Evolutionary conservation across 1,140 invertebrate genomes (phyloP).

Genomic region (Conus betulinus): DNA sequence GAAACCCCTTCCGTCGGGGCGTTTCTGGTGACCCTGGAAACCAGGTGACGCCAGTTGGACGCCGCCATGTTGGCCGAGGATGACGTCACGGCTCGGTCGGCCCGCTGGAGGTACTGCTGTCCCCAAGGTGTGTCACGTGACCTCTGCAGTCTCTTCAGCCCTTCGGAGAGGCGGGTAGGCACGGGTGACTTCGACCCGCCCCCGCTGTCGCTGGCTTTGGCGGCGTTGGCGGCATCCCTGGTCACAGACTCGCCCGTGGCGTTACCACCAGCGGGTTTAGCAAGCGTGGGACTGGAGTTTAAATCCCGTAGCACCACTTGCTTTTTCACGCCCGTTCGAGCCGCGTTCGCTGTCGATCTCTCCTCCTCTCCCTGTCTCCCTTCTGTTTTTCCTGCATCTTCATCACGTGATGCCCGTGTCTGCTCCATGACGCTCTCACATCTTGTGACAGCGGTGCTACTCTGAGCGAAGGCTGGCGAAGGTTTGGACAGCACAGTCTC

Average conservation of each 20-base stretch:
- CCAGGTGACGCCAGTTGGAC: slow-evolving; percentile 15
- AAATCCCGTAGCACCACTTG: background rate
- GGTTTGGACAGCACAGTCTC: background rate
- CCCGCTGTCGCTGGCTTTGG: background rate
- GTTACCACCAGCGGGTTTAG: background rate
- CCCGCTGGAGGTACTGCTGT: slow-evolving; percentile 33
- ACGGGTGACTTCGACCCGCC: slow-evolving; percentile 5
- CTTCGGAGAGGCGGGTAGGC: slow-evolving; percentile 38
- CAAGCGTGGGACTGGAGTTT: background rate
- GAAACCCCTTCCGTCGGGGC: background rate
- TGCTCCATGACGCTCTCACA: background rate
- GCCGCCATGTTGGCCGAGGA: slow-evolving; percentile 1
- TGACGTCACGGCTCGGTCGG: slow-evolving; percentile 9
- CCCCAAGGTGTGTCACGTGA: slow-evolving; percentile 29
- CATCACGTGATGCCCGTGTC: background rate
- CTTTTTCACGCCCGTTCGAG: background rate
- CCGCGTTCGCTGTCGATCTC: background rate
- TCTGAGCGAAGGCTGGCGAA: background rate
- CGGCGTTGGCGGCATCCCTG: background rate
- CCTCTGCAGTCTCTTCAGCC: slow-evolving; percentile 45
- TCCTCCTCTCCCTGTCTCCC: background rate
- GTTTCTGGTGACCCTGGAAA: slow-evolving; percentile 18
- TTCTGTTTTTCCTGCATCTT: background rate
- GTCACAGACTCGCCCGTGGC: background rate
- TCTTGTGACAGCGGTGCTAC: background rate